Base-by-base conservation (phyloP, 1,140 invertebrate species). In the Lethocerus indicus region DNA sequence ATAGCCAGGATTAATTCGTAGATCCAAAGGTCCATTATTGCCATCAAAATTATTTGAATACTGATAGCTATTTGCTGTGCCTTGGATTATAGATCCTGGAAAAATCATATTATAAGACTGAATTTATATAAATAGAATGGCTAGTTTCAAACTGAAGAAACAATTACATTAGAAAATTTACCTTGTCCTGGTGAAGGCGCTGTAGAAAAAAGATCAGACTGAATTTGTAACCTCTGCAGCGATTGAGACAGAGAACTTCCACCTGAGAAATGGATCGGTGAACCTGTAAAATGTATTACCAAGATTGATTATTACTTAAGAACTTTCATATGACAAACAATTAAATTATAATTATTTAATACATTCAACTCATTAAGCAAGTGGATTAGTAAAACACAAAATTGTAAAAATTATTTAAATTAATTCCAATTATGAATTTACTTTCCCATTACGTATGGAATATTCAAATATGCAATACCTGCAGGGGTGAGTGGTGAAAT, bases 31-130 rank as follows among this genome's bases (percentile, higher is more conserved):
- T 4, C 37, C 49, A 20, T 35, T 43, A 14, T 46, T 53, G 4
- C 53, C 50, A 43, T 47, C 47, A 39, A 47, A 50, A 29, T 44
- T 26, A 48, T 48, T 44, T 9, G 32, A 42, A 39, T 23, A 28
- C 16, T 42, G 40, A 36, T 44, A 48, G 9, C 28, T 47, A 36
- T 47, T 52, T 2, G 53, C 49, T 14, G 56, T 57, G 18, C 56
- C 56, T 53, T 57, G 56, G 27, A 51, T 54, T 16, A 57, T 57
- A 25, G 56, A 57, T 24, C 56, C 55, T 56, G 36, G 12, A 53
- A 47, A 39, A 36, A 26, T n/a, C n/a, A n/a, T n/a, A 40, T 6
- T 16, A 41, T n/a, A 25, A 40, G 23, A 49, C n/a, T 49, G 23
- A 49, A 40, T 23, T 21, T 14, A 40, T 18, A 7, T n/a, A 7